phyloP scores from a whole-genome alignment of 1,140 invertebrate species.

The Aphaenogaster floridana region DNA sequence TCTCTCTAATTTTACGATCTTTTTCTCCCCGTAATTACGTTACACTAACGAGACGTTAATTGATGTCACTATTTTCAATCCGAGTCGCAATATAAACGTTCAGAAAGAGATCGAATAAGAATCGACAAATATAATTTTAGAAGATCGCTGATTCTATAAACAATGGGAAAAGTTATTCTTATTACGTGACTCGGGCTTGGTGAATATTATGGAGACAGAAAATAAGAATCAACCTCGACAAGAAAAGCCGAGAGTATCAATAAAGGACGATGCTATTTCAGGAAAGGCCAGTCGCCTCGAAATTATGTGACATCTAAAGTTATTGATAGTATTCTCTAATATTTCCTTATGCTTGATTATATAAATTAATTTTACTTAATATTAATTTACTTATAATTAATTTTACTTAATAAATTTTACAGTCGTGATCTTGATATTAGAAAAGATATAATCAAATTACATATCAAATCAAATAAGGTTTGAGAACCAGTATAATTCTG shows the following conservation, averaged over 20 bases:
- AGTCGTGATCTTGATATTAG: not conserved
- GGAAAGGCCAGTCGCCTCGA: not conserved
- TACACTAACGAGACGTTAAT: constrained; percentile 8
- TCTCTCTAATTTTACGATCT: not conserved
- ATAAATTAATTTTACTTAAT: not conserved
- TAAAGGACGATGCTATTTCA: constrained; percentile 26
- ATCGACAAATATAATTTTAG: not conserved
- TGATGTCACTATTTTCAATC: constrained; percentile 6
- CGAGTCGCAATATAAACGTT: not conserved
- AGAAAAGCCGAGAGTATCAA: not conserved
- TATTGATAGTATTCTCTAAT: not conserved
- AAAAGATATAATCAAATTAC: not conserved
- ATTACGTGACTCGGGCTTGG: not conserved
- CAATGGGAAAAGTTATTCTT: constrained; percentile 4
- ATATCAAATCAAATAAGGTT: not conserved
- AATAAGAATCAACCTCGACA: not conserved
- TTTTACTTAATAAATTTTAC: not conserved
- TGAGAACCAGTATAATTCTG: not conserved
- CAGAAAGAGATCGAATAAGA: not conserved
- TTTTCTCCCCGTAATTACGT: not conserved
- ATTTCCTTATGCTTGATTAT: not conserved
- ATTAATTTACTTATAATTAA: not conserved
- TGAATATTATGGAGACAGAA: not conserved
- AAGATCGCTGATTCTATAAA: not conserved
- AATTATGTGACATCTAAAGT: not conserved